Evolutionary conservation across 2,888 invertebrate genomes (phyloP).

Genomic region (Torymus texanus): DNA sequence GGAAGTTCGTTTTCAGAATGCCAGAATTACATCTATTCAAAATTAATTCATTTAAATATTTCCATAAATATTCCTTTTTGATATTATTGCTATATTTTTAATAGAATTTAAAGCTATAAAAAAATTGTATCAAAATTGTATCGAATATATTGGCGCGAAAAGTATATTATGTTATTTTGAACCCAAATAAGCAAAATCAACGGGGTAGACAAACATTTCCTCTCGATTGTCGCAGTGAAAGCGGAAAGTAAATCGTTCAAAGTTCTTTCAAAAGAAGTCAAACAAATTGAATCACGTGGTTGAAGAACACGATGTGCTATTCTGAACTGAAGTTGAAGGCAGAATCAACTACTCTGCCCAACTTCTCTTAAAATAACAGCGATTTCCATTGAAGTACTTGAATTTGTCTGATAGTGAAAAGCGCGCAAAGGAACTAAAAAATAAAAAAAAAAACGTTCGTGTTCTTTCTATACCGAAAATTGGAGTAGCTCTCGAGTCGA

Average conservation of each 20-base stretch:
- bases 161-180: too few species aligned
- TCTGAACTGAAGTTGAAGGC: too few species aligned
- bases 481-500: too few species aligned
- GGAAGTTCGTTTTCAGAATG: too few species aligned
- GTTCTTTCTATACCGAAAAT: background rate
- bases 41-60: too few species aligned
- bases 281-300: conserved; percentile 21
- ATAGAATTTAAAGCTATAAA: too few species aligned
- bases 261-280: conserved; percentile 26
- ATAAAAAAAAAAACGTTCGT: background rate
- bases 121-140: too few species aligned
- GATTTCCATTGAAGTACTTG: background rate
- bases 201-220: conserved; percentile 5
- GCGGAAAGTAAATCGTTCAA: background rate
- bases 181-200: background rate
- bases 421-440: background rate
- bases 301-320: background rate
- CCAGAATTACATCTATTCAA: too few species aligned
- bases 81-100: too few species aligned
- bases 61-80: too few species aligned
- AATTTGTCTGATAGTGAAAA: background rate
- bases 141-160: too few species aligned
- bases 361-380: conserved; percentile 9
- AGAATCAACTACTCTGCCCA: background rate
- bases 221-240: background rate